Evolutionary conservation across 1,140 invertebrate species (phyloP).

Genomic region (Cheumatopsyche charites): DNA sequence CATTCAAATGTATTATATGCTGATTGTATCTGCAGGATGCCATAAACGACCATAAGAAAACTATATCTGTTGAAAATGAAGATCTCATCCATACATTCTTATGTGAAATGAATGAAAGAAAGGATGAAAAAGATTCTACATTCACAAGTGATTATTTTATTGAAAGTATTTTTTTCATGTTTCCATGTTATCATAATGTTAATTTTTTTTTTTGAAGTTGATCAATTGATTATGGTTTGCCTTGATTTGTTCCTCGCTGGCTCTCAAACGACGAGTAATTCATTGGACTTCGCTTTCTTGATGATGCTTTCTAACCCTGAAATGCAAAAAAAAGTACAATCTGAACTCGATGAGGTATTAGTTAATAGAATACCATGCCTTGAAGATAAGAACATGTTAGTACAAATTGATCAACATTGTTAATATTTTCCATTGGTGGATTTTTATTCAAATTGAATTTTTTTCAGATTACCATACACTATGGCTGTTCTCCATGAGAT

Average conservation of each 20-base stretch:
- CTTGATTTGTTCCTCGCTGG: constrained; percentile 76
- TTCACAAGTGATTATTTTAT: constrained; percentile 64
- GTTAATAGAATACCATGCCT: constrained; percentile 58
- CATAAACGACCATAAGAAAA: constrained; percentile 54
- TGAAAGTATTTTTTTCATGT: not conserved
- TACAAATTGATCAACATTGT: constrained; percentile 33
- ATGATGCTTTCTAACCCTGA: constrained; percentile 69
- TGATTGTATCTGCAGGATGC: constrained; percentile 53
- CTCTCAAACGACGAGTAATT: constrained; percentile 73
- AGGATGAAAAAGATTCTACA: constrained; percentile 53
- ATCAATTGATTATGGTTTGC: constrained; percentile 72
- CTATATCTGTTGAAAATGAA: constrained; percentile 52
- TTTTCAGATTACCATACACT: constrained; percentile 66
- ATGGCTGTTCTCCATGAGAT: constrained; percentile 72
- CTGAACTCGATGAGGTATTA: constrained; percentile 68
- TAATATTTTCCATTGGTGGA: not conserved
- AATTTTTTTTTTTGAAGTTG: constrained; percentile 65
- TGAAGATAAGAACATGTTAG: constrained; percentile 52
- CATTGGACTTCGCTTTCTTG: constrained; percentile 74
- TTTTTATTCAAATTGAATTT: too few species aligned
- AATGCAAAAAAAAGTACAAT: constrained; percentile 69
- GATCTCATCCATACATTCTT: constrained; percentile 83
- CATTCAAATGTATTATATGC: too few species aligned
- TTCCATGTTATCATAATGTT: too few species aligned
- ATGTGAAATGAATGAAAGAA: constrained; percentile 66